These are phyloP conservation scores for Periparus ater DNA, from an alignment of 2,797 vertebrate genomes.

Conservation along the genomic window DNA sequence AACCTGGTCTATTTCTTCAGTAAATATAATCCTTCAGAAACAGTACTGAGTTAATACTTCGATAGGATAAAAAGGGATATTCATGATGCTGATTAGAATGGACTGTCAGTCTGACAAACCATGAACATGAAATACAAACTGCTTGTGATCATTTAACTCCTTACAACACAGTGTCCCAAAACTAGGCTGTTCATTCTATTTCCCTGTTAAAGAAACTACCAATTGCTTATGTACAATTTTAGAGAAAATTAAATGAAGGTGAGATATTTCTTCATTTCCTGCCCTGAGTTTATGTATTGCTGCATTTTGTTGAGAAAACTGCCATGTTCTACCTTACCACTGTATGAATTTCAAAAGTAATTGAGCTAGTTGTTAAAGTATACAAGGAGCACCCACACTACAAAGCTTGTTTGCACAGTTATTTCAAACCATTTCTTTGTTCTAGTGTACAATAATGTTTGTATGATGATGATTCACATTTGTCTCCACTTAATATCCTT, in stretches of 20 bases:
- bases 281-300: not conserved
- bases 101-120: conserved; percentile 14
- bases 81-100: conserved; percentile 20
- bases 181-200: not conserved
- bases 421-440: not conserved
- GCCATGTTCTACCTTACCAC: not conserved
- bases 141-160: conserved; percentile 25
- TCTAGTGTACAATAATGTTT: not conserved
- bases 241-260: not conserved
- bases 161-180: not conserved
- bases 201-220: not conserved
- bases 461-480: not conserved
- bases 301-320: not conserved
- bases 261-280: not conserved
- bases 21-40: conserved; percentile 33
- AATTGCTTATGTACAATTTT: not conserved
- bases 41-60: conserved; percentile 12
- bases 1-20: conserved; percentile 5
- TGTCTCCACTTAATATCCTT: not conserved
- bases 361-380: not conserved
- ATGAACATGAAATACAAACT: not conserved
- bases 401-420: not conserved
- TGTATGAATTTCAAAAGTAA: not conserved
- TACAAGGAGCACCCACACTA: not conserved
- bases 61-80: conserved; percentile 26